Evolutionary conservation across 2,113 vertebrate species (phyloP).

Genomic region (Eulemur macaco): DNA sequence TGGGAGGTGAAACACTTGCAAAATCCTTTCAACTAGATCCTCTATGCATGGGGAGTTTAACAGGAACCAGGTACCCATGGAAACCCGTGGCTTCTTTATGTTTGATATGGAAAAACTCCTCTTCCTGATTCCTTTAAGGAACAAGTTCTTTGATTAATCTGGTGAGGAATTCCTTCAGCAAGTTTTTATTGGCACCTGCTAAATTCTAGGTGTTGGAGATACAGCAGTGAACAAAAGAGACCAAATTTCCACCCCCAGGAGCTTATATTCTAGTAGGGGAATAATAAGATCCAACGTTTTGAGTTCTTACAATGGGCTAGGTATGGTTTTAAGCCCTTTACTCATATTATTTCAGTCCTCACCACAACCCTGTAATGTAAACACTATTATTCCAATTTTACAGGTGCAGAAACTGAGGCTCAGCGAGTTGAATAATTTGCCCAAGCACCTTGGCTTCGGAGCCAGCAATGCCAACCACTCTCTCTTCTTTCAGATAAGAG

Average conservation of each 20-base stretch:
- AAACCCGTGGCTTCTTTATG: neutral
- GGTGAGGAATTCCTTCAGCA: neutral
- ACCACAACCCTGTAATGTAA: neutral
- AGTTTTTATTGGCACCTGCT: neutral
- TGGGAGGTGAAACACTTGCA: neutral
- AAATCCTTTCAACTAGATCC: neutral
- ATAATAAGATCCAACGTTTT: neutral
- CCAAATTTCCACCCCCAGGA: neutral
- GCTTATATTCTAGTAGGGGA: neutral
- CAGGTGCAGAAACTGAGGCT: slow-evolving; percentile 4
- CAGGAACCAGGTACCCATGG: neutral
- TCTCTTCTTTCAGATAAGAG: neutral
- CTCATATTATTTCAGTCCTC: neutral
- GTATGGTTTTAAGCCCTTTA: neutral
- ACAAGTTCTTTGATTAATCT: neutral
- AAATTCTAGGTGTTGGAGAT: neutral
- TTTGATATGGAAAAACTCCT: neutral
- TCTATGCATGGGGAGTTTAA: neutral
- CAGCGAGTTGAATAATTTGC: neutral
- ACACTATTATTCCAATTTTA: neutral
- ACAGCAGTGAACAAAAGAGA: neutral
- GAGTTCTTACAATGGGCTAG: neutral
- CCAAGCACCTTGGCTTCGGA: neutral
- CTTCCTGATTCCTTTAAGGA: neutral
- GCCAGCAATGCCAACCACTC: neutral